These are phyloP conservation scores for Alectura lathami DNA, from an alignment of 2,113 vertebrate genomes.

Conservation along the genomic window DNA sequence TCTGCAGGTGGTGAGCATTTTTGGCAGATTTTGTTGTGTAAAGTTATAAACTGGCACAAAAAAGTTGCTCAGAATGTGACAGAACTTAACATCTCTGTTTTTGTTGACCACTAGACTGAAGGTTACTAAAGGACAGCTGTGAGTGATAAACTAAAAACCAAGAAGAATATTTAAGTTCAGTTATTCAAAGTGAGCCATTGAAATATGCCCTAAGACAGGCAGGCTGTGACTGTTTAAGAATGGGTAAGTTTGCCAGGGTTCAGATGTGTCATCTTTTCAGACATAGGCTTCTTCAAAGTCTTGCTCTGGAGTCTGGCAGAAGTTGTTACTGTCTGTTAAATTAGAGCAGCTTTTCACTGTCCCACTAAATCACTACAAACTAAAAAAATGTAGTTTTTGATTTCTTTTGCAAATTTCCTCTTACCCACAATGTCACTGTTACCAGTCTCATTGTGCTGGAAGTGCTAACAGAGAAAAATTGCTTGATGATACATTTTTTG, in stretches of 20 bases:
- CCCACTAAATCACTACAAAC: not conserved
- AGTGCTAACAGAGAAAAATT: not conserved
- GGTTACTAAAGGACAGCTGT: not conserved
- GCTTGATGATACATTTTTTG: not conserved
- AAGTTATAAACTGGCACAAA: not conserved
- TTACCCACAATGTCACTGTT: not conserved
- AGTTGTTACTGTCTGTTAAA: not conserved
- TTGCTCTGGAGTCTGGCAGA: not conserved
- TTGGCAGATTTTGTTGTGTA: not conserved
- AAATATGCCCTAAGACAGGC: not conserved
- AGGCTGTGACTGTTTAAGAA: not conserved
- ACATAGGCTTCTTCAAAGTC: not conserved
- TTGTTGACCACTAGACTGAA: not conserved
- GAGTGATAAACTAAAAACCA: not conserved
- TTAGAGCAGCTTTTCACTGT: not conserved
- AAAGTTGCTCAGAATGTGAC: not conserved
- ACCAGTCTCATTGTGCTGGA: not conserved
- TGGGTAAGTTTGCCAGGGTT: not conserved
- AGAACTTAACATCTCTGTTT: not conserved
- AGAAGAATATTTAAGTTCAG: not conserved
- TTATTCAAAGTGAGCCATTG: not conserved
- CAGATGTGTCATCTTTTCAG: not conserved
- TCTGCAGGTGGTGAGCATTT: not conserved
- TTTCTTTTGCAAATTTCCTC: not conserved
- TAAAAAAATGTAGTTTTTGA: not conserved